Conservation (phyloP, 2,888 invertebrate genomes). For the Holacanthella duospinosa region DNA sequence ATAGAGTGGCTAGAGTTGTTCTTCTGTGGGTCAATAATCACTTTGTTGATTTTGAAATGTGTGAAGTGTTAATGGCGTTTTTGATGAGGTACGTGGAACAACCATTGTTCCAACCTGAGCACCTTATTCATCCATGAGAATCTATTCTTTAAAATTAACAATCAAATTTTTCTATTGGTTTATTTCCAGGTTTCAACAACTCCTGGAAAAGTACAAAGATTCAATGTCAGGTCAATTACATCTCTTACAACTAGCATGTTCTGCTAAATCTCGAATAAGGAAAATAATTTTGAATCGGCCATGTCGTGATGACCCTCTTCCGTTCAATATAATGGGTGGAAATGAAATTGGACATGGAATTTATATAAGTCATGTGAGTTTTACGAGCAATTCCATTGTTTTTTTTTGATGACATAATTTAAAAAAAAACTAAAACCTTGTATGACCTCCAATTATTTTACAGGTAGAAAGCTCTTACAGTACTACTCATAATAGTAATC, state of each 20-base stretch:
- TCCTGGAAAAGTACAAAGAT: conserved; percentile 31
- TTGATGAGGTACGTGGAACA: conserved; percentile 16
- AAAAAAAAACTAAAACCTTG: no score
- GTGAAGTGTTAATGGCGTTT: conserved; percentile 92
- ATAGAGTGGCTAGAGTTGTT: conserved; percentile 88
- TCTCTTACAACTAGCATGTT: conserved; percentile 89
- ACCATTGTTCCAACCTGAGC: background rate
- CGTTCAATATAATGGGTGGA: conserved; percentile 88
- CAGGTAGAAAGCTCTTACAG: conserved; percentile 2
- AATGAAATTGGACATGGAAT: conserved; percentile 85
- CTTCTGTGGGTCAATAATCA: conserved; percentile 98
- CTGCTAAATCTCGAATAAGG: conserved; percentile 86
- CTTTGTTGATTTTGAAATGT: conserved; percentile 94
- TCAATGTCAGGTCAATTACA: conserved; percentile 43
- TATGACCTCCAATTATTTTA: background rate
- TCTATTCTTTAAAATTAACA: no score
- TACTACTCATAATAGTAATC: conserved; percentile 1
- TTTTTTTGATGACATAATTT: background rate
- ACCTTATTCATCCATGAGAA: background rate
- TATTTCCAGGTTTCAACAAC: conserved; percentile 23
- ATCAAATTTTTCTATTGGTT: background rate
- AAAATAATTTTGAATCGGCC: conserved; percentile 84
- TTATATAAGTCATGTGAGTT: conserved; percentile 66
- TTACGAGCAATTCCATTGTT: no score
- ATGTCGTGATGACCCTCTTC: conserved; percentile 76